These are phyloP conservation scores for Cremastobaeus sp. DNA, from an alignment of 2,888 invertebrate species.

Conservation along the genomic window DNA sequence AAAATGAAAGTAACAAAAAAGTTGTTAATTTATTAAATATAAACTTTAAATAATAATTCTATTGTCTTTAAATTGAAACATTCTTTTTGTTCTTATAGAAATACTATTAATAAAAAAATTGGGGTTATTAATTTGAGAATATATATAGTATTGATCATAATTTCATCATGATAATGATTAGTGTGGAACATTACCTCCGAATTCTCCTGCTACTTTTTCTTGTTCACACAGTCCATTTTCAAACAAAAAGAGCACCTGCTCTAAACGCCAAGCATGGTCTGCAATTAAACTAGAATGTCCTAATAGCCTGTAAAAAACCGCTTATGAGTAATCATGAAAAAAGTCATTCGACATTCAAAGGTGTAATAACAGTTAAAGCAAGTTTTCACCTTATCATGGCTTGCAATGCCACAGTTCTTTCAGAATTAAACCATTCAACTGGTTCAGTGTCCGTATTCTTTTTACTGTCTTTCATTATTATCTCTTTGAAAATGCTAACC, in stretches of 20 bases:
- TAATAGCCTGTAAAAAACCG: constrained; percentile 76
- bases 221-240: constrained; percentile 83
- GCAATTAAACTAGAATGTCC: constrained; percentile 80
- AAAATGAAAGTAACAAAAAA: constrained; percentile 33
- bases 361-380: too few relatives aligned
- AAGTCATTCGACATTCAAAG: too few relatives aligned
- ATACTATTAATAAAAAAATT: too few relatives aligned
- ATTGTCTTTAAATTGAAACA: too few relatives aligned
- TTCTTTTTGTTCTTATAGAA: too few relatives aligned
- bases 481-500: constrained; percentile 82
- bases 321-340: too few relatives aligned
- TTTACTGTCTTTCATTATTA: constrained; percentile 81
- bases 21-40: not conserved
- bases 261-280: constrained; percentile 83
- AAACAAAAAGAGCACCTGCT: constrained; percentile 83
- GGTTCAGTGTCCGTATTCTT: constrained; percentile 79
- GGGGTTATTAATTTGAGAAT: too few relatives aligned
- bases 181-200: constrained; percentile 82
- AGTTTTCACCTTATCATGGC: too few relatives aligned
- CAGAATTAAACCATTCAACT: constrained; percentile 84
- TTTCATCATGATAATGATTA: too few relatives aligned
- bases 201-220: constrained; percentile 81
- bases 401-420: constrained; percentile 84
- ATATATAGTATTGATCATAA: too few relatives aligned
- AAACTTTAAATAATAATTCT: too few relatives aligned